Percentiles rank a stretch among this genome's conserved stretches.
Conservation (phyloP, 2,797 vertebrate species). For the Enteromius argenteus region DNA sequence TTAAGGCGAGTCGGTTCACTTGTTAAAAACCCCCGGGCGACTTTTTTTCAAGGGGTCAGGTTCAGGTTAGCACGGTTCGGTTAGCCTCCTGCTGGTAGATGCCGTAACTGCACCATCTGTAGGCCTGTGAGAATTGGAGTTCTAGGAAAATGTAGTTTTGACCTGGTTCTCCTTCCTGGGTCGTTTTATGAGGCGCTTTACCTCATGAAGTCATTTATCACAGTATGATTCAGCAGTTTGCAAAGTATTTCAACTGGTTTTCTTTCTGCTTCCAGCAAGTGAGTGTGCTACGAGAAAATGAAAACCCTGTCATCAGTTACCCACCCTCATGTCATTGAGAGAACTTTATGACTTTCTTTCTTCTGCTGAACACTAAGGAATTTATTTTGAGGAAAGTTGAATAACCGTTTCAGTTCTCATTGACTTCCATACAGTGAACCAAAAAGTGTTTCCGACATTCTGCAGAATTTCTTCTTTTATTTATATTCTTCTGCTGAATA, state of each 20-base stretch:
- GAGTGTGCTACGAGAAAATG: not conserved
- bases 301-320: not conserved
- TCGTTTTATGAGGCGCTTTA: not conserved
- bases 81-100: constrained; percentile 24
- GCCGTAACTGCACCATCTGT: constrained; percentile 3
- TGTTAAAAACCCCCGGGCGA: not conserved
- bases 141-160: constrained; percentile 4
- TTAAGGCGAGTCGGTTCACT: not conserved
- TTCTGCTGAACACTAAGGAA: not conserved
- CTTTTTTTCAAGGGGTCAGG: constrained; percentile 37
- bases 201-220: constrained; percentile 7
- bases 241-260: not conserved
- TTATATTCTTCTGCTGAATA: not conserved
- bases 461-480: not conserved
- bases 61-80: constrained; percentile 11
- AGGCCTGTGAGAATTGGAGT: constrained; percentile 18
- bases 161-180: not conserved
- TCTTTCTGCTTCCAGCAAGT: not conserved
- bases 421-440: not conserved
- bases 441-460: not conserved
- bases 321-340: not conserved
- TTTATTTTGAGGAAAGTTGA: not conserved
- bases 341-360: not conserved
- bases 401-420: not conserved
- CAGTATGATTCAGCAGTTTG: constrained; percentile 15